phyloP scores from a whole-genome alignment of 92 coral and sea anemone genomes.

The Montipora capitata region DNA sequence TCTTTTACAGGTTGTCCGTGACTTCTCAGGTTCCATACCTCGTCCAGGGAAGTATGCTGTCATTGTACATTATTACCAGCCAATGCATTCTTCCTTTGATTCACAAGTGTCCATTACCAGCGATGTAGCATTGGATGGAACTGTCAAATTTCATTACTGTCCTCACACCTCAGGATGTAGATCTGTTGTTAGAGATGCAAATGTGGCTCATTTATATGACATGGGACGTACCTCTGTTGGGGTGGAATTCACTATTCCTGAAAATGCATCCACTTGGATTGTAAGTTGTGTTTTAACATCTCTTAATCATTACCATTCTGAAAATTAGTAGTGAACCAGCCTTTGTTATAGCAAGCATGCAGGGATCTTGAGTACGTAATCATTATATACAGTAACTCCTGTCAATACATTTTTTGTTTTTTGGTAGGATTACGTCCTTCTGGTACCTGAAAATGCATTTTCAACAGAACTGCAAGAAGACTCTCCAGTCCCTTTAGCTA shows the following conservation, averaged over 20 bases:
- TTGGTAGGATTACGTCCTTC: slow-evolving; percentile 83
- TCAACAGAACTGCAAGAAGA: slow-evolving; percentile 75
- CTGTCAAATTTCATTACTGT: slow-evolving; percentile 87
- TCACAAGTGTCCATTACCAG: slow-evolving; percentile 86
- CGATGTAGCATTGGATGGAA: slow-evolving; percentile 76
- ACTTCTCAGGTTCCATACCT: slow-evolving; percentile 53
- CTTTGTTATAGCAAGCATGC: no score
- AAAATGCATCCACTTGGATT: slow-evolving; percentile 87
- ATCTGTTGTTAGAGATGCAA: slow-evolving; percentile 72
- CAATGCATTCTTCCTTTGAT: slow-evolving; percentile 84
- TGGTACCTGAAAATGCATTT: slow-evolving; percentile 85
- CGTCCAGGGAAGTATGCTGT: slow-evolving; percentile 86
- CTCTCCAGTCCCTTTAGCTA: slow-evolving; percentile 83
- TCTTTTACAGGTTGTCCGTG: slow-evolving; percentile 5
- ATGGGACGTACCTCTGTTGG: slow-evolving; percentile 82
- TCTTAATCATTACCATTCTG: not conserved
- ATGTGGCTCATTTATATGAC: slow-evolving; percentile 72
- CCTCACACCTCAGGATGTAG: slow-evolving; percentile 97
- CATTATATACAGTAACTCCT: no score
- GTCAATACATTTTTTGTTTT: not conserved
- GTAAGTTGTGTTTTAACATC: slow-evolving; percentile 70
- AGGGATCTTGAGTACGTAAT: no score
- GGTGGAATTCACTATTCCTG: slow-evolving; percentile 79
- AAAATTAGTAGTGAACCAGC: no score
- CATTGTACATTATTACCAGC: slow-evolving; percentile 95